These are phyloP conservation scores for Lemur catta DNA, from an alignment of 2,797 vertebrate species.

Conservation along the genomic window DNA sequence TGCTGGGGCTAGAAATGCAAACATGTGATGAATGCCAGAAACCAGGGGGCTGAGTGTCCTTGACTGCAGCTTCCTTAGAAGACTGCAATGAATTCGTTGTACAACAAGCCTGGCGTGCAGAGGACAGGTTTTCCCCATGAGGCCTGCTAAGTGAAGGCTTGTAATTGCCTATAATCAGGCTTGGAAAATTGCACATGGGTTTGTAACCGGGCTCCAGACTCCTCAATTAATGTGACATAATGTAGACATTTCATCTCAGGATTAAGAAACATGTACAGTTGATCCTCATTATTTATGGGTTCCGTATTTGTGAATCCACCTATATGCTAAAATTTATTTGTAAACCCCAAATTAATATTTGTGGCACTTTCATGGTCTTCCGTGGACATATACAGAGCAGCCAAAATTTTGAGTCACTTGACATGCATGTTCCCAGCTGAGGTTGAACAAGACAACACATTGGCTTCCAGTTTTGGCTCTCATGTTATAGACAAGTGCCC, in stretches of 20 bases:
- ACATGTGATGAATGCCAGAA: neutral
- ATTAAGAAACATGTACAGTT: neutral
- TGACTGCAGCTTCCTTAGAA: neutral
- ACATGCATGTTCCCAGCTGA: neutral
- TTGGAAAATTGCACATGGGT: neutral
- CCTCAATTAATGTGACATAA: neutral
- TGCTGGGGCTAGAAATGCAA: neutral
- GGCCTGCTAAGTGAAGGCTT: neutral
- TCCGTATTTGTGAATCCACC: neutral
- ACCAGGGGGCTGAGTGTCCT: no score
- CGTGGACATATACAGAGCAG: neutral
- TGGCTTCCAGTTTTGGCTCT: neutral
- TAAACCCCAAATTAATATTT: no score
- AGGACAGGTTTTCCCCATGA: neutral
- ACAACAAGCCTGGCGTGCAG: neutral
- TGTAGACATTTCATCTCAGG: neutral
- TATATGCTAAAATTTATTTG: neutral
- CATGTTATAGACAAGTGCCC: neutral
- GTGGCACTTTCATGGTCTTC: neutral
- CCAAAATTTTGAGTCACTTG: neutral
- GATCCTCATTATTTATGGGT: neutral
- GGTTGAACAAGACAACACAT: neutral
- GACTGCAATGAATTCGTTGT: neutral
- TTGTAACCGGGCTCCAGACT: neutral
- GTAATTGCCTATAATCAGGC: neutral